These are phyloP conservation scores for Brachyalestes nurse DNA, from an alignment of 2,797 vertebrate genomes.

Conservation along the genomic window DNA sequence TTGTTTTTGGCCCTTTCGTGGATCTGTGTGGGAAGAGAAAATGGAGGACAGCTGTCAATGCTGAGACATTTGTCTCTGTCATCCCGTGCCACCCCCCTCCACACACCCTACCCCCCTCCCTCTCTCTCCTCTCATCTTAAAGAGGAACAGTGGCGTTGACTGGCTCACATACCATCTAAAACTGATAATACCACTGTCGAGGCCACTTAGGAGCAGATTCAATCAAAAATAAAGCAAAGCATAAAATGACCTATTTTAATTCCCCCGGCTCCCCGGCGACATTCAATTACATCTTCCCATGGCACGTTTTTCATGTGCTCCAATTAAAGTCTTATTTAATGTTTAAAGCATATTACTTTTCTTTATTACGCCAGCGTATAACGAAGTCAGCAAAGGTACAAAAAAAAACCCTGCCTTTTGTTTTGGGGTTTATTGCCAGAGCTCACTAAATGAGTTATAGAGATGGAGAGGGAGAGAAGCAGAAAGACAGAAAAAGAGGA, in stretches of 20 bases:
- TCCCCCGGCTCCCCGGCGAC: conserved; percentile 71
- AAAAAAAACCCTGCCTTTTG: conserved; percentile 68
- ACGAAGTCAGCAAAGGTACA: conserved; percentile 73
- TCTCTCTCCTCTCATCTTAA: conserved; percentile 59
- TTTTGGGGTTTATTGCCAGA: conserved; percentile 77
- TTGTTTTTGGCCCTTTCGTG: conserved; percentile 78
- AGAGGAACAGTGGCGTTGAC: conserved; percentile 59
- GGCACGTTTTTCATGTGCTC: conserved; percentile 75
- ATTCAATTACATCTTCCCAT: conserved; percentile 80
- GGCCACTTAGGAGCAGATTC: conserved; percentile 79
- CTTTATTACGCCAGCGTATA: conserved; percentile 80
- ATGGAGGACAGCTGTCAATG: conserved; percentile 84
- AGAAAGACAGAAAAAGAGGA: conserved; percentile 43
- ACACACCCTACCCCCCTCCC: neutral
- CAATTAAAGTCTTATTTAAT: conserved; percentile 87
- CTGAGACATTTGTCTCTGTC: conserved; percentile 79
- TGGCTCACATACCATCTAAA: conserved; percentile 69
- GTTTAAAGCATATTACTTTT: conserved; percentile 84
- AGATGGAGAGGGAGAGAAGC: conserved; percentile 5
- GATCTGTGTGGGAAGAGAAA: conserved; percentile 77
- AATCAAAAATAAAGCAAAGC: conserved; percentile 83
- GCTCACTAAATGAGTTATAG: conserved; percentile 69
- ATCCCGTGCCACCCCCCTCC: conserved; percentile 48
- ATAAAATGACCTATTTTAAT: conserved; percentile 83
- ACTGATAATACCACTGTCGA: conserved; percentile 79